phyloP scores from a whole-genome alignment of 2,797 vertebrate species.

The Anisognathus igniventris region DNA sequence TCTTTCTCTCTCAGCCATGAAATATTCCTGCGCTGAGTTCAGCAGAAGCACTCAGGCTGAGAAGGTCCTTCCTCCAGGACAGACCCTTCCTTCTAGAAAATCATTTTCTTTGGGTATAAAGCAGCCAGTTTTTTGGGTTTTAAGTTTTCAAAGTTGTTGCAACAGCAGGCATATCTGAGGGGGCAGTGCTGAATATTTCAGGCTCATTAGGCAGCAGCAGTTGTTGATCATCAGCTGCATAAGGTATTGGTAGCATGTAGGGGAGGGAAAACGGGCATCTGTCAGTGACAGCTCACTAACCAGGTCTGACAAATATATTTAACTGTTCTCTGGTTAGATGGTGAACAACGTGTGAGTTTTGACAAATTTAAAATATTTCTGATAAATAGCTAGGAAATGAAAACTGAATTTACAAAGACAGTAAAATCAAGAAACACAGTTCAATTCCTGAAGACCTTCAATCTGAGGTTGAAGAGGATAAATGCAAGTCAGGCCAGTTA shows the following conservation, averaged over 20 bases:
- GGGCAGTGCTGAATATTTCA: neutral
- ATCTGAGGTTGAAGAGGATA: neutral
- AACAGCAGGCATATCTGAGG: neutral
- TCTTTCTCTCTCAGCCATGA: neutral
- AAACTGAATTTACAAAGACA: neutral
- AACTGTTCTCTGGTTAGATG: neutral
- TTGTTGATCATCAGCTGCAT: constrained; percentile 20
- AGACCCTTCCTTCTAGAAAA: neutral
- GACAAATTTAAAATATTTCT: neutral
- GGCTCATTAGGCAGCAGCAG: constrained; percentile 7
- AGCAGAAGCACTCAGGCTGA: neutral
- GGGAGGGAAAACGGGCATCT: neutral
- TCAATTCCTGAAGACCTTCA: neutral
- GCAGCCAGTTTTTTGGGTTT: neutral
- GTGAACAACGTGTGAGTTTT: neutral
- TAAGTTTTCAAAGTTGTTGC: neutral
- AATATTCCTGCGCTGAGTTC: neutral
- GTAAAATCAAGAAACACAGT: neutral
- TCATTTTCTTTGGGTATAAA: neutral
- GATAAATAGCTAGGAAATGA: neutral
- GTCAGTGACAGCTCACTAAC: neutral
- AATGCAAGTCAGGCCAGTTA: neutral
- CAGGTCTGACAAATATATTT: constrained; percentile 20
- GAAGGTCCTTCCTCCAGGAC: neutral
- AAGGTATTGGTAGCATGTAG: neutral